Base-by-base conservation (phyloP, 2,797 vertebrate species). In the Ispidina lecontei region DNA sequence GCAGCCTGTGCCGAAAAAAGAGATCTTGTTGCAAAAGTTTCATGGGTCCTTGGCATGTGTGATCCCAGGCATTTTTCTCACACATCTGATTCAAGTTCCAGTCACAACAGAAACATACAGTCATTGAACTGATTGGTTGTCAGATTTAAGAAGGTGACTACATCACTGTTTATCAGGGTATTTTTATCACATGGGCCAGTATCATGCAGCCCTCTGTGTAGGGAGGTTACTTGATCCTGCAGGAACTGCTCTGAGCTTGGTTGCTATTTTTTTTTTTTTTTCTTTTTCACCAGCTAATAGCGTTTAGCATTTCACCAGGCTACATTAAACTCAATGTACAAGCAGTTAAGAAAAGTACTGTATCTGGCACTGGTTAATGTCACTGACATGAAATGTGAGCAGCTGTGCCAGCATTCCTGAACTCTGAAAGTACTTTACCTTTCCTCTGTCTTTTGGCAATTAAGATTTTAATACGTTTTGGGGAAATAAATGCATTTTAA, bases 351-450 rank as follows among this genome's bases (percentile, higher is more conserved):
- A 69, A 68, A 95, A 94, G 90, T 75, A 92, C 90, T 85, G 79
- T 93, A 91, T 95, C 84, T 96, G 85, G 93, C 91, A 84, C 94
- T 97, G 93, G 59, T 94, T 86, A 96, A 95, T 92, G 80, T 82
- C 74, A 91, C 35, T 91, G 63, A 81, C 37, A 49, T 89, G 93
- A 93, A 82, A 94, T 51, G 72, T 51, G 35, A 96, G 91, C 84
- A 91, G 47, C 84, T 41, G 59, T 94, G 64, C 83, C 90, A 94
- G 73, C 63, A 89, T 82, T 94, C 58, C 64, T 91, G 58, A 91
- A 94, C 59, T 89, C 89, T 84, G 37, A 67, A 90, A 94, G 89
- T 76, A 75, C 90, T 88, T 91, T 93, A 86, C 84, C 85, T 91
- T 92, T 71, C 56, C 65, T 51, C 44, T 35, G 49, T 90, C 84